Conservation (phyloP, 2,797 vertebrate genomes). For the Dendrocincla tyrannina region DNA sequence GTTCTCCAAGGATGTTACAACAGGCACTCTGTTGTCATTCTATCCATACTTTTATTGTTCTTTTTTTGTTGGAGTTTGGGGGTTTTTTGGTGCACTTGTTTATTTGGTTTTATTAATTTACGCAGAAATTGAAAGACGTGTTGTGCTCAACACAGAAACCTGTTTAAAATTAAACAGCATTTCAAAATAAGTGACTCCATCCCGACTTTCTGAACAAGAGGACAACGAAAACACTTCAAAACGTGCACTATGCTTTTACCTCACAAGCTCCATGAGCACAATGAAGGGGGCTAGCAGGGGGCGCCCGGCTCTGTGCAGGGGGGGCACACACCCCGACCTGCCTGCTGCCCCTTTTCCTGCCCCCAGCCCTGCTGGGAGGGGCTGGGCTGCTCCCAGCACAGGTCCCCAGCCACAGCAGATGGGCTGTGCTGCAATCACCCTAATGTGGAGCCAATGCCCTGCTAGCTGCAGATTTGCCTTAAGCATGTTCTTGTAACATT, state of each 20-base stretch:
- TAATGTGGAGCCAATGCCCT: conserved; percentile 15
- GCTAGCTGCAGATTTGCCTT: conserved; percentile 42
- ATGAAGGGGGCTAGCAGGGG: neutral
- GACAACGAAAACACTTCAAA: neutral
- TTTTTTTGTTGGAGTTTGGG: neutral
- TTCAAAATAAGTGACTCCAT: neutral
- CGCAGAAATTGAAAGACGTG: neutral
- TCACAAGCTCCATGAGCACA: neutral
- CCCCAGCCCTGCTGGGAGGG: neutral
- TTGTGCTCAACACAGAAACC: neutral
- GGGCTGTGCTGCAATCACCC: conserved; percentile 5
- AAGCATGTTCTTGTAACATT: conserved; percentile 28
- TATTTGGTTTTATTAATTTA: neutral
- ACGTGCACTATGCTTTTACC: neutral
- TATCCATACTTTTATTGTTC: neutral
- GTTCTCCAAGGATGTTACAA: neutral
- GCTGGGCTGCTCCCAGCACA: neutral
- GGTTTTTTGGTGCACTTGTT: neutral
- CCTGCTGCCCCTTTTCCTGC: neutral
- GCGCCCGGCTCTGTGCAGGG: neutral
- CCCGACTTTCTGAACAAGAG: neutral
- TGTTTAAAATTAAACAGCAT: neutral
- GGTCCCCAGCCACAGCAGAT: conserved; percentile 18
- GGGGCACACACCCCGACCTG: neutral
- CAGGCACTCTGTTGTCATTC: neutral